Conservation (phyloP, 2,888 invertebrate genomes). For the Rotaria socialis region DNA sequence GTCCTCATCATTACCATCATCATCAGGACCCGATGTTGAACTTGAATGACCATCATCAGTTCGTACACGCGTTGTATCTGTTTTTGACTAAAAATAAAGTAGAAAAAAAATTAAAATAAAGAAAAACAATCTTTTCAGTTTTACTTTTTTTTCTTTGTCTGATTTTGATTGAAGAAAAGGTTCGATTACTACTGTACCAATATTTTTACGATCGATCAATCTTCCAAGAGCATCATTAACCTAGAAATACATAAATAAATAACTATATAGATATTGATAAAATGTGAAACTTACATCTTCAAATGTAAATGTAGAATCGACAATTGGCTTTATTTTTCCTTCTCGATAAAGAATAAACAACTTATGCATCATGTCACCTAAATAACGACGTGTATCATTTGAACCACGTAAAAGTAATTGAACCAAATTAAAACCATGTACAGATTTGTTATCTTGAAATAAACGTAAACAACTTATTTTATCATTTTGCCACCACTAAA, state of each 20-base stretch:
- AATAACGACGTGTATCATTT: conserved; percentile 66
- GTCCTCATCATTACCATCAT: conserved; percentile 4
- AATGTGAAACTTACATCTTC: conserved; percentile 68
- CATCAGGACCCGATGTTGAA: conserved; percentile 7
- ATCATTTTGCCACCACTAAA: conserved; percentile 81
- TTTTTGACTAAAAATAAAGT: background rate
- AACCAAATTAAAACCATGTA: conserved; percentile 77
- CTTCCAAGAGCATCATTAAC: conserved; percentile 84
- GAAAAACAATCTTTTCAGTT: background rate
- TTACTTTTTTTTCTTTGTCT: conserved; percentile 5
- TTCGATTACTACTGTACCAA: conserved; percentile 79
- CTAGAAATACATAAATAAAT: conserved; percentile 58
- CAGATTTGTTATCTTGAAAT: conserved; percentile 79
- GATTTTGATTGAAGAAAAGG: conserved; percentile 60
- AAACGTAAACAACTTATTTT: conserved; percentile 81
- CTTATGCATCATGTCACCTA: conserved; percentile 69
- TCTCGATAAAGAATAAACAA: conserved; percentile 73
- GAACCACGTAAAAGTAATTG: conserved; percentile 71
- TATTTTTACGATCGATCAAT: conserved; percentile 83
- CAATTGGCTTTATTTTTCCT: conserved; percentile 74
- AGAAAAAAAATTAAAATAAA: background rate
- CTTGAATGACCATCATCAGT: background rate
- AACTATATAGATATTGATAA: background rate
- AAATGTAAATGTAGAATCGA: conserved; percentile 80
- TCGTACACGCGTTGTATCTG: background rate